These are phyloP conservation scores for Staurois parvus DNA, from an alignment of 2,797 vertebrate species.

Conservation along the genomic window DNA sequence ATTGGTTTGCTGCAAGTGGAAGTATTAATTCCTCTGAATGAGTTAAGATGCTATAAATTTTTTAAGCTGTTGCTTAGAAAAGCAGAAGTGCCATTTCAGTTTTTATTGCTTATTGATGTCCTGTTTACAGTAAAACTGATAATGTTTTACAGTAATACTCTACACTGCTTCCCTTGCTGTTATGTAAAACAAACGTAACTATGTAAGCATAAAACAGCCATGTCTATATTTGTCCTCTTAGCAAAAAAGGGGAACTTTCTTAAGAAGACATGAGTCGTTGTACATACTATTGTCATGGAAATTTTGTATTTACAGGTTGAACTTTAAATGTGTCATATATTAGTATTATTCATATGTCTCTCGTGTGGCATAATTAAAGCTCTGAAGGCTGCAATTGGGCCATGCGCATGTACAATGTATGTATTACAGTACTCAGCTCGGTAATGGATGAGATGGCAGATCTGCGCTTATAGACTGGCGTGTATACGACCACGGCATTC, in stretches of 20 bases:
- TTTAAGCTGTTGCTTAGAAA: not conserved
- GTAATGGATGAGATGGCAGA: too few relatives aligned
- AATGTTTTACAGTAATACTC: not conserved
- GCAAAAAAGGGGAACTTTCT: not conserved
- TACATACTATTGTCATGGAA: too few relatives aligned
- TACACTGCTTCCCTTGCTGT: not conserved
- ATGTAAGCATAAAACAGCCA: not conserved
- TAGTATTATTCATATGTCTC: too few relatives aligned
- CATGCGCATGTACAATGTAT: too few relatives aligned
- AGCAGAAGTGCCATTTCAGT: conserved; percentile 2
- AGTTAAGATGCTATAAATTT: not conserved
- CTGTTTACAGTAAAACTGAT: not conserved
- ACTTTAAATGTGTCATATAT: too few relatives aligned
- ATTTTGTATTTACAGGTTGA: too few relatives aligned
- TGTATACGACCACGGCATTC: too few relatives aligned
- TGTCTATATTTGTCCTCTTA: not conserved
- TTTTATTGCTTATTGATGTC: not conserved
- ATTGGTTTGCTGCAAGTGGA: not conserved
- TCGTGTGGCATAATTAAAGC: too few relatives aligned
- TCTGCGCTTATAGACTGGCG: too few relatives aligned
- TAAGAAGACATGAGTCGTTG: not conserved
- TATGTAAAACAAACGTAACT: not conserved
- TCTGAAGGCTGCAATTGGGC: too few relatives aligned
- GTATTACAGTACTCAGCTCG: too few relatives aligned
- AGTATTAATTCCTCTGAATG: not conserved